phyloP scores from a whole-genome alignment of 2,113 vertebrate species.

The Raja brachyura region DNA sequence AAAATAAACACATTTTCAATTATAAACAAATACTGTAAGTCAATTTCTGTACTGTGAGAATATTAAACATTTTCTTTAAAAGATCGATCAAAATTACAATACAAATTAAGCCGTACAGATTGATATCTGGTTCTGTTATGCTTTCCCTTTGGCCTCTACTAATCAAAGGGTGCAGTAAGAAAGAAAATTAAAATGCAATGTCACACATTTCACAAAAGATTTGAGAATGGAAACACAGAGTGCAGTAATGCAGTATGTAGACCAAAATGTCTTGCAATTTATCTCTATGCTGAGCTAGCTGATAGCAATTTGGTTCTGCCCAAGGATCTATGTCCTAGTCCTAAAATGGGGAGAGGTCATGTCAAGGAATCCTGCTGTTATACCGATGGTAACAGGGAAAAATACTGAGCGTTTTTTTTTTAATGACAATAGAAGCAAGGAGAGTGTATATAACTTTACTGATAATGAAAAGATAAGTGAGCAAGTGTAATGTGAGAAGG shows the following conservation, averaged over 20 bases:
- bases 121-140: neutral
- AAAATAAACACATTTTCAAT: conserved; percentile 12
- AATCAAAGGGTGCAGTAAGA: neutral
- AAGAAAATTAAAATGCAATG: neutral
- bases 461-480: no score
- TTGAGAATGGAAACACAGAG: neutral
- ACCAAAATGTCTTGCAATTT: neutral
- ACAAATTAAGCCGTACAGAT: neutral
- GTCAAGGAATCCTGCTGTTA: neutral
- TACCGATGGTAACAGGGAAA: no score
- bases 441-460: no score
- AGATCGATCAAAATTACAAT: no score
- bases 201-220: neutral
- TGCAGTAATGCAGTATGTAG: neutral
- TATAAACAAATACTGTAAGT: neutral
- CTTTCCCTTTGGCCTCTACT: neutral
- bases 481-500: no score
- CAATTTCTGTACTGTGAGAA: neutral
- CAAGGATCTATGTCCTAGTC: neutral
- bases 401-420: no score
- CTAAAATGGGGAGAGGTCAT: neutral
- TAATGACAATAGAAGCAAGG: no score
- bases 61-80: neutral
- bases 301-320: neutral
- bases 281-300: neutral